phyloP scores from a whole-genome alignment of 1,140 invertebrate species.

The Drosophila leontia region DNA sequence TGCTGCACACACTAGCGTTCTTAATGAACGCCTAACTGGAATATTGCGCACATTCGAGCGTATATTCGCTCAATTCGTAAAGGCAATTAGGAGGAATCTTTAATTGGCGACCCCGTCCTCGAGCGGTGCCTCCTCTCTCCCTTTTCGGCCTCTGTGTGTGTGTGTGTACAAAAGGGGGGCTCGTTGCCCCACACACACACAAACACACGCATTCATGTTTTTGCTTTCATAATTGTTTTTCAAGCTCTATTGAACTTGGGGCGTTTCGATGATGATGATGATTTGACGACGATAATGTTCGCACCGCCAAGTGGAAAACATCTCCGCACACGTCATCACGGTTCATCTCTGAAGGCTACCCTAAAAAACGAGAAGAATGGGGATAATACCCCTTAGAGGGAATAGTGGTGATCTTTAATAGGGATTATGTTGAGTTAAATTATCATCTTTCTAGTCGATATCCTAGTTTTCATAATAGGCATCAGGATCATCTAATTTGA shows the following conservation, averaged over 20 bases:
- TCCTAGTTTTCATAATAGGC: background rate
- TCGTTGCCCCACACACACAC: conserved; percentile 62
- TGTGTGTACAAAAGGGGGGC: conserved; percentile 26
- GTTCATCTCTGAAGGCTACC: conserved; percentile 21
- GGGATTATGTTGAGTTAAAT: background rate
- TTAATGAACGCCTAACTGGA: conserved; percentile 22
- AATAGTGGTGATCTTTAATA: too few species aligned
- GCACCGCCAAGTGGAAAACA: conserved; percentile 64
- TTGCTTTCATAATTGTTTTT: conserved; percentile 71
- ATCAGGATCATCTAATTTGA: background rate
- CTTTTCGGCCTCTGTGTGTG: background rate
- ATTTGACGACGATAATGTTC: conserved; percentile 41
- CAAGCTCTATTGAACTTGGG: conserved; percentile 72
- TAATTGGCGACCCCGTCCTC: conserved; percentile 73
- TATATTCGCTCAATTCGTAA: conserved; percentile 4
- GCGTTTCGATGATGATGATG: conserved; percentile 16
- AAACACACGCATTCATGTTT: conserved; percentile 25
- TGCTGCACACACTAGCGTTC: conserved; percentile 28
- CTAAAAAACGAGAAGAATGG: background rate
- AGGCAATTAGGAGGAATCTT: conserved; percentile 69
- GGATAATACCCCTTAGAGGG: background rate
- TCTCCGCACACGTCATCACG: conserved; percentile 64
- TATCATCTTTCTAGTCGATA: background rate
- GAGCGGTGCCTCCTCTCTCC: conserved; percentile 13
- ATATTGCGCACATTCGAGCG: conserved; percentile 25